Evolutionary conservation across 2,797 vertebrate species (phyloP).

Genomic region (Chelidonichthys spinosus): DNA sequence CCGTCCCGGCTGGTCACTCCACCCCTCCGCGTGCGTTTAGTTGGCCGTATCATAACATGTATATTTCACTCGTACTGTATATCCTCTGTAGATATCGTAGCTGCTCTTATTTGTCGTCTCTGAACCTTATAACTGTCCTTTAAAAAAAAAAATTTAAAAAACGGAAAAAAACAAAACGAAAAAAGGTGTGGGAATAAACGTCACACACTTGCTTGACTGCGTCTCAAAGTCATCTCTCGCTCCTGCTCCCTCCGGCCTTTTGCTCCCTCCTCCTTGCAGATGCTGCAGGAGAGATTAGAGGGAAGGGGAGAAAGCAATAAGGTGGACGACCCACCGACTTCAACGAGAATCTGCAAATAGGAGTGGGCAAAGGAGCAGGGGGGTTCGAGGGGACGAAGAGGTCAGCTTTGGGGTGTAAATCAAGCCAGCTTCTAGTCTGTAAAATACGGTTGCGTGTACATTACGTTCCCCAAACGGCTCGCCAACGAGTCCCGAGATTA

Average conservation of each 20-base stretch:
- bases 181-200: conserved; percentile 29
- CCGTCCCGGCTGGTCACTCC: conserved; percentile 28
- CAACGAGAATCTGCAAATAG: conserved; percentile 38
- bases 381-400: conserved; percentile 3
- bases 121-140: conserved; percentile 65
- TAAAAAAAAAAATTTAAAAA: conserved; percentile 13
- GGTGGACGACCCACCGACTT: conserved; percentile 43
- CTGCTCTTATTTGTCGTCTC: conserved; percentile 69
- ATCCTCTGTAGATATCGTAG: conserved; percentile 82
- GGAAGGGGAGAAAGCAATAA: conserved; percentile 49
- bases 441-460: conserved; percentile 56
- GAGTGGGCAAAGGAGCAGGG: conserved; percentile 18
- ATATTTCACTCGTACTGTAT: conserved; percentile 76
- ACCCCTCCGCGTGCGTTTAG: conserved; percentile 65
- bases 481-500: conserved; percentile 45
- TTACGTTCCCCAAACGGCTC: conserved; percentile 41
- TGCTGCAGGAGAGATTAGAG: not conserved
- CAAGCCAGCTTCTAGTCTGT: conserved; percentile 52
- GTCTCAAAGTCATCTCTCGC: conserved; percentile 26
- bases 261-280: conserved; percentile 36
- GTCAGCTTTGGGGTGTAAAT: conserved; percentile 27
- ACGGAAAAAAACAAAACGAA: too few species aligned
- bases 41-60: conserved; percentile 58
- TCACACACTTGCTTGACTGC: conserved; percentile 9
- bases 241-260: conserved; percentile 14